Evolutionary conservation across 2,888 invertebrate genomes (phyloP).

Genomic region (Caenorhabditis drosophilae): DNA sequence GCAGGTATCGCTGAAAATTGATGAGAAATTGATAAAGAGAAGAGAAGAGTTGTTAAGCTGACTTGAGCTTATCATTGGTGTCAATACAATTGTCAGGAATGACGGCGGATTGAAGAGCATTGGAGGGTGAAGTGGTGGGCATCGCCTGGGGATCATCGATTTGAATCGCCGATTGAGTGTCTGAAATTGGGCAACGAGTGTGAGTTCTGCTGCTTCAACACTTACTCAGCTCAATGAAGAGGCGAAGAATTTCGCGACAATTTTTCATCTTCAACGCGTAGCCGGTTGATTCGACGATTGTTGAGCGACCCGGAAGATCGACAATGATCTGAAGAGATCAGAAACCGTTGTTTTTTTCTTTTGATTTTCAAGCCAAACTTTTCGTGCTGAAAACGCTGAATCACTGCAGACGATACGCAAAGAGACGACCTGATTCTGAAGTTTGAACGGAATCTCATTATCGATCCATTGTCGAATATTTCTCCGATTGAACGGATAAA

Average conservation of each 20-base stretch:
- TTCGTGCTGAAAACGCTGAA: too few species aligned
- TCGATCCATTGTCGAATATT: conserved; percentile 36
- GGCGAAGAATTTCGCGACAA: conserved; percentile 10
- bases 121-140: too few species aligned
- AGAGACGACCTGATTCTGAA: conserved; percentile 17
- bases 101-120: too few species aligned
- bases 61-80: neutral
- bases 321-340: conserved; percentile 13
- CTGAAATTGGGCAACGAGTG: conserved; percentile 3
- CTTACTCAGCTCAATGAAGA: conserved; percentile 24
- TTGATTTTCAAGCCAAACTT: too few species aligned
- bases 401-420: too few species aligned
- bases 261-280: conserved; percentile 37
- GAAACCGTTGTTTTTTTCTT: too few species aligned
- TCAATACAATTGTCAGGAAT: neutral
- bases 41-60: neutral
- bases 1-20: conserved; percentile 6
- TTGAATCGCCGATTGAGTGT: conserved; percentile 14
- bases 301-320: conserved; percentile 30
- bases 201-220: neutral
- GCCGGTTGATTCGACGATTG: conserved; percentile 32
- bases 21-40: neutral
- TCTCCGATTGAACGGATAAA: conserved; percentile 36
- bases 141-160: too few species aligned
- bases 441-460: conserved; percentile 20